phyloP scores from a whole-genome alignment of 2,888 invertebrate species.

The Pachymerium ferrugineum region DNA sequence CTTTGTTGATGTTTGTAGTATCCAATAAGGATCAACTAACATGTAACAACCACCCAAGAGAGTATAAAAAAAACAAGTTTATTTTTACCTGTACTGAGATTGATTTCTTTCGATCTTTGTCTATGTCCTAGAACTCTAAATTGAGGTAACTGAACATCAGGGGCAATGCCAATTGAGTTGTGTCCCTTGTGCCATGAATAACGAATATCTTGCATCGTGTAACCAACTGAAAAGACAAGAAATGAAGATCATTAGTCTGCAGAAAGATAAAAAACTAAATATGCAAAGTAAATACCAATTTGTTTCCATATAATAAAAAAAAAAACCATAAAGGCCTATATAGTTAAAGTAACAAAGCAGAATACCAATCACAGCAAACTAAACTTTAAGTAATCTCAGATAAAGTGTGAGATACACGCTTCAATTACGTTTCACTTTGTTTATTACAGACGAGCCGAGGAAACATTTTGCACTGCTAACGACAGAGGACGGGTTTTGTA shows the following conservation, averaged over 20 bases:
- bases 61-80: not conserved
- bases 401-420: not conserved
- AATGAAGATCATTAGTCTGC: slow-evolving; percentile 16
- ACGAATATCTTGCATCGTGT: slow-evolving; percentile 95
- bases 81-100: slow-evolving; percentile 88
- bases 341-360: not conserved
- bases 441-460: not conserved
- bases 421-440: slow-evolving; percentile 4
- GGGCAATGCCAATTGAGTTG: slow-evolving; percentile 90
- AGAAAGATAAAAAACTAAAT: not conserved
- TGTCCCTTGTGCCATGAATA: slow-evolving; percentile 96
- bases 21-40: too few species aligned
- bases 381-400: not conserved
- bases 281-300: not conserved
- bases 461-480: not conserved
- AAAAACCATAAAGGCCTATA: not conserved
- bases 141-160: slow-evolving; percentile 93
- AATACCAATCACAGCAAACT: not conserved
- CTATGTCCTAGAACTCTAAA: slow-evolving; percentile 96
- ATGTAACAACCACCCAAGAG: not conserved
- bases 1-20: too few species aligned
- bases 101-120: slow-evolving; percentile 92
- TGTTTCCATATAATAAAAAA: not conserved
- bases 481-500: not conserved
- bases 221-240: slow-evolving; percentile 70